Base-by-base conservation (phyloP, 2,797 vertebrate species). In the Gila robusta region DNA sequence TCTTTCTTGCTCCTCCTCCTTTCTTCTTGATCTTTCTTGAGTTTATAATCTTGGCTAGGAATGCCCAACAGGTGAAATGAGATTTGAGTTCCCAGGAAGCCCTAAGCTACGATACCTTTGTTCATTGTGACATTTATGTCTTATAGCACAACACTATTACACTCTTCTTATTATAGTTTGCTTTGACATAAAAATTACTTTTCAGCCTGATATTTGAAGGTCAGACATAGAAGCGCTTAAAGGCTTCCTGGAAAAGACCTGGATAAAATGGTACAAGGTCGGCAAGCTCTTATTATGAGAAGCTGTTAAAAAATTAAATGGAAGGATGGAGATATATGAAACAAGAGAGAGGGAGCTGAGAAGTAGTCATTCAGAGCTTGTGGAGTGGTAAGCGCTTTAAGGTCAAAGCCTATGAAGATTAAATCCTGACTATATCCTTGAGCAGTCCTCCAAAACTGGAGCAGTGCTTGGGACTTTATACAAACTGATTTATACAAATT, bases 341-440 rank as follows among this genome's bases (percentile, higher is more conserved):
- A 32, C 71, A 87, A 59, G 54, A 62, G 80, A 80, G 79, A 89
- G 90, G 90, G 91, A 87, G 32, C 74, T 79, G n/a, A 23, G 19
- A 72, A n/a, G 41, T 17, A 19, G 2, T 47, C 39, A 64, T 39
- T 41, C 35, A 72, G 17, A 28, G 17, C 52, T 32, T 82, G 69
- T 59, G 52, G 1, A 44, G 37, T 14, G n/a, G 35, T 28, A 72
- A 71, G 47, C 3, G 16, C 32, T 49, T 47, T 49, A 37, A 70
- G 35, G 49, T 82, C 49, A 72, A 66, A 71, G 23, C 19, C 49
- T 56, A 3, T 81, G 4, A 39, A 72, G 28, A 70, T 41, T 41
- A 82, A 3, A 7, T 49, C 44, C 32, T 14, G 16, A 41, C 69
- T 28, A 41, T 21, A 72, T 44, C 52, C 16, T 82, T 59, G 54